Percentiles rank a stretch among this genome's conserved stretches.
Conservation (phyloP, 2,113 vertebrate genomes). For the Willisornis vidua region DNA sequence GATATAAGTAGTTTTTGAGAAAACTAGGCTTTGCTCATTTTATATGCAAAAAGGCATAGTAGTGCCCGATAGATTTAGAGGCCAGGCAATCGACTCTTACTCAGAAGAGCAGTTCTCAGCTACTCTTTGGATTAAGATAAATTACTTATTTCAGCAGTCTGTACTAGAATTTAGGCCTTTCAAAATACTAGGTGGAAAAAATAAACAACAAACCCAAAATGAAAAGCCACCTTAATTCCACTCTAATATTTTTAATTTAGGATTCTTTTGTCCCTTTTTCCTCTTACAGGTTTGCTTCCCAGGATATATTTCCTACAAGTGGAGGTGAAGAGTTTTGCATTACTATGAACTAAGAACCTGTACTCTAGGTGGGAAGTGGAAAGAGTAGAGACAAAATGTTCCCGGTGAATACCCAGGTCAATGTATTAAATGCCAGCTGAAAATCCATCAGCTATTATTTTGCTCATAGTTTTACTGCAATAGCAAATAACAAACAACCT, state of each 20-base stretch:
- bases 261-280: neutral
- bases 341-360: neutral
- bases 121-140: neutral
- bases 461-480: neutral
- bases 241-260: neutral
- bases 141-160: neutral
- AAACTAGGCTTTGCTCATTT: slow-evolving; percentile 13
- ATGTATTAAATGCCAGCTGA: neutral
- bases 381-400: neutral
- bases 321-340: neutral
- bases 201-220: neutral
- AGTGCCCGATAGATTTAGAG: neutral
- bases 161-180: neutral
- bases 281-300: neutral
- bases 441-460: neutral
- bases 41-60: neutral
- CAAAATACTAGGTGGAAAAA: neutral
- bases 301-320: neutral
- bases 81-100: neutral
- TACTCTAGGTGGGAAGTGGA: neutral
- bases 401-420: neutral
- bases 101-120: neutral
- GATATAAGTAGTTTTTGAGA: slow-evolving; percentile 1
- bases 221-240: neutral
- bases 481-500: neutral